A percentile compares a stretch with the other conserved stretches of the same genome.
phyloP scores from a whole-genome alignment of 2,113 vertebrate genomes.

The Cariama cristata region DNA sequence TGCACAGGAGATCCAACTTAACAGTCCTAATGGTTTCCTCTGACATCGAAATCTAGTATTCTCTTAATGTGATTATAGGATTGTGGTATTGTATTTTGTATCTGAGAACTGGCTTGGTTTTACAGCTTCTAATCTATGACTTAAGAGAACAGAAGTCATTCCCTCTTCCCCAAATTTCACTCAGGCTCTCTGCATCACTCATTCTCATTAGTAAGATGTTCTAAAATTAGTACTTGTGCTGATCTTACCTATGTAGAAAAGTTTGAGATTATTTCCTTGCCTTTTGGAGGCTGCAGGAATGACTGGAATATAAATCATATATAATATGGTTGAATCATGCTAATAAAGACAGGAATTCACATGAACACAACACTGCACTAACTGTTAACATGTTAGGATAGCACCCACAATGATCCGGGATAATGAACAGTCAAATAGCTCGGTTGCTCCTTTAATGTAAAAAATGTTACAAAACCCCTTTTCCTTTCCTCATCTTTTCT shows the following conservation, averaged over 20 bases:
- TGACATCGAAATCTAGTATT: not conserved
- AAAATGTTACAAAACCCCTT: not conserved
- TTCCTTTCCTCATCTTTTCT: not conserved
- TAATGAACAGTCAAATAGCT: not conserved
- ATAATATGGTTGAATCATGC: not conserved
- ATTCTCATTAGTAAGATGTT: not conserved
- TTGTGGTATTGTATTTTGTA: not conserved
- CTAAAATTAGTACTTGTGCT: not conserved
- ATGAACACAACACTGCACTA: accelerated
- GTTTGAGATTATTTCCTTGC: not conserved
- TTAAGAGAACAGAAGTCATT: not conserved
- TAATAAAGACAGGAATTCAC: not conserved
- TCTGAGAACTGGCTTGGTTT: not conserved
- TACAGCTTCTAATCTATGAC: not conserved
- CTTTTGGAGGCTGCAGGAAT: not conserved
- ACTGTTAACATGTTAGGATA: not conserved
- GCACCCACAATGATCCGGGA: not conserved
- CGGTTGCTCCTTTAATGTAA: not conserved
- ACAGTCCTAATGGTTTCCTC: not conserved
- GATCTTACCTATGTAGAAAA: not conserved
- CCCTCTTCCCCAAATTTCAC: not conserved
- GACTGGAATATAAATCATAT: not conserved
- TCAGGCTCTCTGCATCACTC: not conserved
- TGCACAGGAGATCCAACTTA: not conserved
- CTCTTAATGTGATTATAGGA: not conserved